A percentile compares a stretch with the other conserved stretches of the same genome.
These are phyloP conservation scores for Halichondria panicea DNA, from an alignment of 37 sponge, comb jelly and placozoan genomes.

Conservation along the genomic window DNA sequence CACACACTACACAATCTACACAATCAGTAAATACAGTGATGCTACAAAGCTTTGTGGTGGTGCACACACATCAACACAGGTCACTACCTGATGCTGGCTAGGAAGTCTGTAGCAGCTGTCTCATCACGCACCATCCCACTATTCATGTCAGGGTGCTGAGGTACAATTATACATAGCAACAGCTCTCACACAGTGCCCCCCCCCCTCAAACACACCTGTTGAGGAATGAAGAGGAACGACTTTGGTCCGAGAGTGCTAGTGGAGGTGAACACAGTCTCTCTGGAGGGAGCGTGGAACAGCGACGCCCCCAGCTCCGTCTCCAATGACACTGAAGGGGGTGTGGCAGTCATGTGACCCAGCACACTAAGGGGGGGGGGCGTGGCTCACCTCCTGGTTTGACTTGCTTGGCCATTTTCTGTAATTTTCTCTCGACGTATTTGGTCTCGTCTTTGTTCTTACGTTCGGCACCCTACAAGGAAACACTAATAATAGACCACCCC, in stretches of 20 bases:
- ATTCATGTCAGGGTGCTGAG: not conserved
- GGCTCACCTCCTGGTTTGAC: constrained; percentile 7
- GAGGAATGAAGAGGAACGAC: constrained; percentile 77
- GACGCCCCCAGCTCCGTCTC: constrained; percentile 46
- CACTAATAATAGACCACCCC: not conserved
- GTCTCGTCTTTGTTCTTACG: constrained; percentile 94
- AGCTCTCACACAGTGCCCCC: not conserved
- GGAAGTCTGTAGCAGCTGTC: constrained; percentile 22
- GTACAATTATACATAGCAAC: not conserved
- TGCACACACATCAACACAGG: not conserved
- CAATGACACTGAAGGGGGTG: constrained; percentile 7
- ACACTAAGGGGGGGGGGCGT: too few relatives aligned
- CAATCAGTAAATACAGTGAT: not conserved
- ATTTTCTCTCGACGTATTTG: constrained; percentile 79
- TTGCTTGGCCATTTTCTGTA: constrained; percentile 83
- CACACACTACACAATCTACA: not conserved
- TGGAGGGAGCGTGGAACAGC: constrained; percentile 84
- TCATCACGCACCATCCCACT: not conserved
- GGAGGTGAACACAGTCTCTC: constrained; percentile 76
- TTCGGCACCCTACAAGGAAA: constrained; percentile 90
- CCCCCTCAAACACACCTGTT: too few relatives aligned
- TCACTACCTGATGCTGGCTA: constrained; percentile 62
- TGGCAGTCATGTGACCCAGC: not conserved
- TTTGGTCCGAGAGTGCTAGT: constrained; percentile 80
- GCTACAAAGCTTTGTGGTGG: not conserved